Percentiles rank a stretch among this genome's conserved stretches.
These are phyloP conservation scores for Eupithecia inturbata DNA, from an alignment of 2,888 invertebrate genomes.

Conservation along the genomic window DNA sequence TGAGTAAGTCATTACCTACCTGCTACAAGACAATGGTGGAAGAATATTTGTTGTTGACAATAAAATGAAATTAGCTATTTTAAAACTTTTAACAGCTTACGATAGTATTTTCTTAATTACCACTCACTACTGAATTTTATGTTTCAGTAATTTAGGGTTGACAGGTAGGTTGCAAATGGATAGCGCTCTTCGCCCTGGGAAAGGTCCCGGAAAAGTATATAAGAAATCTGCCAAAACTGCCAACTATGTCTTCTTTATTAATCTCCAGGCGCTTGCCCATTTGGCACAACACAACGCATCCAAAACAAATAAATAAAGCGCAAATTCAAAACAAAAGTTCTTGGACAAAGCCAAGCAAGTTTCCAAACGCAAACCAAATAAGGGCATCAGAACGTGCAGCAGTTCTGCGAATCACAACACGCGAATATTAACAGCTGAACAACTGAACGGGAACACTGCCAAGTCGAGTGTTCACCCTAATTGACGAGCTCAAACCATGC, in stretches of 20 bases:
- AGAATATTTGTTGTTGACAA: background rate
- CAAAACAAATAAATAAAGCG: slow-evolving; percentile 4
- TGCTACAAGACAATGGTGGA: background rate
- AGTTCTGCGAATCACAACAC: slow-evolving; percentile 61
- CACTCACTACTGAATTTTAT: background rate
- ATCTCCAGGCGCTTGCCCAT: background rate
- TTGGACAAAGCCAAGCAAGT: slow-evolving; percentile 38
- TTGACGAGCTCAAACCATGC: slow-evolving; percentile 70
- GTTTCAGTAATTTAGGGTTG: background rate
- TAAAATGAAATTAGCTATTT: background rate
- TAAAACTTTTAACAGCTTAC: background rate
- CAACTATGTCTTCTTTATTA: background rate
- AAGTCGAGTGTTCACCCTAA: slow-evolving; percentile 77
- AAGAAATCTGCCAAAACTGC: background rate
- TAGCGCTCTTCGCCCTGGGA: background rate
- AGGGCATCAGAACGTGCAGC: slow-evolving; percentile 54
- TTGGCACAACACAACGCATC: slow-evolving; percentile 4
- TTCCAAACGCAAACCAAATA: slow-evolving; percentile 60
- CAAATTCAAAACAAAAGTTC: slow-evolving; percentile 25
- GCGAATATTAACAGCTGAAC: slow-evolving; percentile 62
- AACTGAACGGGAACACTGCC: slow-evolving; percentile 77
- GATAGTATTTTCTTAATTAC: no score
- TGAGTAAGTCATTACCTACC: background rate
- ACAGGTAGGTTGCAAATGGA: background rate
- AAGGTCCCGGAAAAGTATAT: background rate